Evolutionary conservation across 2,888 invertebrate genomes (phyloP).

Genomic region (Reticulitermes lucifugus): DNA sequence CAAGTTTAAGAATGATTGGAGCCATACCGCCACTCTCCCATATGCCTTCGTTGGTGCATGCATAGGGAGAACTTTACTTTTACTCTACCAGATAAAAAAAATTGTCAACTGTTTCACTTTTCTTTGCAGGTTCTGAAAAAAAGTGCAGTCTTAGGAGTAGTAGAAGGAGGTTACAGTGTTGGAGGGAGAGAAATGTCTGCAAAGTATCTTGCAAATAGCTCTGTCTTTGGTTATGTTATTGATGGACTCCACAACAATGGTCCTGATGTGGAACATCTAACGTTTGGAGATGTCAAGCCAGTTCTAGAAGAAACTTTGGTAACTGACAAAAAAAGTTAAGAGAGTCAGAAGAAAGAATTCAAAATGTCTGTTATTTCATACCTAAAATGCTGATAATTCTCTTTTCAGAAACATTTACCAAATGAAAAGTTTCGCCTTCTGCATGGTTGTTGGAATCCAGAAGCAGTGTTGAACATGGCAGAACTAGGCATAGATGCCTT

Average conservation of each 20-base stretch:
- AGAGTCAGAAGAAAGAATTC: neutral
- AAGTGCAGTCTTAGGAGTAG: constrained; percentile 71
- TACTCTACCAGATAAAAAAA: no score
- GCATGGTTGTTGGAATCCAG: constrained; percentile 85
- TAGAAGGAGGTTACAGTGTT: constrained; percentile 77
- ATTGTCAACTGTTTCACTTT: neutral
- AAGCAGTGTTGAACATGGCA: constrained; percentile 77
- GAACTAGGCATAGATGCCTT: constrained; percentile 87
- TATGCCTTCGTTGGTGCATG: no score
- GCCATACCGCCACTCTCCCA: no score
- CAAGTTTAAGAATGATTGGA: no score
- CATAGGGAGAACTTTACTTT: no score
- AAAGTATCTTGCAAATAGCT: constrained; percentile 69
- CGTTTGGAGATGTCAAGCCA: constrained; percentile 67
- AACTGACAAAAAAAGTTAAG: neutral
- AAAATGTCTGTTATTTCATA: neutral
- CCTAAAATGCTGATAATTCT: neutral
- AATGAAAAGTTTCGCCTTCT: constrained; percentile 76
- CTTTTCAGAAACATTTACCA: constrained; percentile 72
- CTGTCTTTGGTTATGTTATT: constrained; percentile 79
- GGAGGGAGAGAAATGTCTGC: constrained; percentile 73
- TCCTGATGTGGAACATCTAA: constrained; percentile 68
- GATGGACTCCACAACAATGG: constrained; percentile 87
- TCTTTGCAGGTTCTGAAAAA: constrained; percentile 63
- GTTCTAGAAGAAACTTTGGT: constrained; percentile 72